These are phyloP conservation scores for Pholis gunnellus DNA, from an alignment of 2,113 vertebrate genomes.

Conservation along the genomic window DNA sequence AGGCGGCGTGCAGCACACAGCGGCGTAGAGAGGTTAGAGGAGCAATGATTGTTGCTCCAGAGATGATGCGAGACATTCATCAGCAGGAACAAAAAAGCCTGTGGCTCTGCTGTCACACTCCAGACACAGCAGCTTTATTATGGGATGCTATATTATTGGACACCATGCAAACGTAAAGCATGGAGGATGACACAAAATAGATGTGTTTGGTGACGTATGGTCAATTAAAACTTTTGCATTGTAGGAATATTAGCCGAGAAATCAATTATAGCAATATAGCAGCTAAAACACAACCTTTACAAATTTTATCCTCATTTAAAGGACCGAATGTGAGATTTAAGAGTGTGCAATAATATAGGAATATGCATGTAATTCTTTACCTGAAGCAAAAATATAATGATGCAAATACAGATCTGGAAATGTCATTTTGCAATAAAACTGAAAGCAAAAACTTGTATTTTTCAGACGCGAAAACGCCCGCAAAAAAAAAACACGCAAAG, in stretches of 20 bases:
- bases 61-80: slow-evolving; percentile 33
- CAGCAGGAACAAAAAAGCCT: slow-evolving; percentile 38
- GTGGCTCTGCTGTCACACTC: slow-evolving; percentile 4
- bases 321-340: background rate
- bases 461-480: no score
- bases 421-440: no score
- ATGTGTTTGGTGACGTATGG: no score
- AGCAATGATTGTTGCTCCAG: slow-evolving; percentile 34
- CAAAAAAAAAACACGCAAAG: no score
- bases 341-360: background rate
- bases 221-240: background rate
- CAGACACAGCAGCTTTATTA: background rate
- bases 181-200: no score
- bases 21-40: slow-evolving; percentile 31
- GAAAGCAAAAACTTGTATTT: no score
- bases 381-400: no score
- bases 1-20: background rate
- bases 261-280: no score
- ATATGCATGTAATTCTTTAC: no score
- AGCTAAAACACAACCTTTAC: background rate
- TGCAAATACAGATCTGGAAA: no score
- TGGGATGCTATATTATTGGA: background rate
- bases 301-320: no score
- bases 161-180: background rate
- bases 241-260: background rate